Percentiles rank a stretch among this genome's conserved stretches.
Evolutionary conservation across 2,797 vertebrate genomes (phyloP).

Genomic region (Lacerta agilis): DNA sequence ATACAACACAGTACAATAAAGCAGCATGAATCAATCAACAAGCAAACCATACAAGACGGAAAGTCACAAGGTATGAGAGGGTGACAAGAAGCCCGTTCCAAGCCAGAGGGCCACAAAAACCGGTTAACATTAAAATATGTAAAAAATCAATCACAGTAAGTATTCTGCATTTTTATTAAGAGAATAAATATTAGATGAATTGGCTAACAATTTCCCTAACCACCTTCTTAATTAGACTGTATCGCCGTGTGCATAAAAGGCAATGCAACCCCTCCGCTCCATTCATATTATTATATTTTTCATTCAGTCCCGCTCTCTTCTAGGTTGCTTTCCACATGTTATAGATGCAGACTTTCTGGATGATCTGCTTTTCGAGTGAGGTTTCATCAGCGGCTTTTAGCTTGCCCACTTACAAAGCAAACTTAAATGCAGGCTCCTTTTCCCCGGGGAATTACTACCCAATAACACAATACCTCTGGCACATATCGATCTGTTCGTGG

Average conservation of each 20-base stretch:
- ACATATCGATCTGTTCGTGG: slow-evolving; percentile 47
- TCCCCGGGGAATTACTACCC: slow-evolving; percentile 50
- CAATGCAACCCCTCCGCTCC: too few species aligned
- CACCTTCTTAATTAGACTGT: not conserved
- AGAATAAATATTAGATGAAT: not conserved
- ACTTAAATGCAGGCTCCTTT: not conserved
- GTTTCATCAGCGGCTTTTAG: slow-evolving; percentile 46
- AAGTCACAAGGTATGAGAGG: too few species aligned
- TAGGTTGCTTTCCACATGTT: accelerated
- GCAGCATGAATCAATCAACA: too few species aligned
- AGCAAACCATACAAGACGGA: too few species aligned
- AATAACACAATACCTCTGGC: slow-evolving; percentile 41
- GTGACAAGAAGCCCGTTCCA: too few species aligned
- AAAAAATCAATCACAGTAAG: not conserved
- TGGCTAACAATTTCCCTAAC: not conserved
- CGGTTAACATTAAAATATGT: not conserved
- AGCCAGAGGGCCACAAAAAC: not conserved
- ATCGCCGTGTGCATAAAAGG: not conserved
- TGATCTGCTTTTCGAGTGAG: not conserved
- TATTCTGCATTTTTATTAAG: not conserved
- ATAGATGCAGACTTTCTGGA: slow-evolving; percentile 26
- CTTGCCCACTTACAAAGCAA: slow-evolving; percentile 32
- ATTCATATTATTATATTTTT: not conserved
- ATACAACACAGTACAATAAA: too few species aligned
- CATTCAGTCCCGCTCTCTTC: not conserved